A percentile compares a stretch with the other conserved stretches of the same genome.
These are phyloP conservation scores for Dendrophyllia cribrosa DNA, from an alignment of 64 coral and sea anemone genomes.

Conservation along the genomic window DNA sequence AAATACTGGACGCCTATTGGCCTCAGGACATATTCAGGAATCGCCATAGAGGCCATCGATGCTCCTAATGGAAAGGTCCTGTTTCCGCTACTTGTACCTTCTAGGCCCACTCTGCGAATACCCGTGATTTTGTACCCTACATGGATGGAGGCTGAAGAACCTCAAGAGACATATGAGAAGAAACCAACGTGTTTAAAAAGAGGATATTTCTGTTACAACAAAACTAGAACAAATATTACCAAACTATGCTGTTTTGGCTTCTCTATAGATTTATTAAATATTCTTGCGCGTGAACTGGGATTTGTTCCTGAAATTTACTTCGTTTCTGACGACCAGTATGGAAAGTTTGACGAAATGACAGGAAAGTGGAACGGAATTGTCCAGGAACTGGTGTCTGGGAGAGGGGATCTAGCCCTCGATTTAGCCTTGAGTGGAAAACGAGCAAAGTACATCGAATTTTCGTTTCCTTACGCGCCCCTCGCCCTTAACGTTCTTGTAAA, in stretches of 20 bases:
- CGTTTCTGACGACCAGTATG: conserved; percentile 33
- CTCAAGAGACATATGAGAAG: not conserved
- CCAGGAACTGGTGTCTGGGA: not conserved
- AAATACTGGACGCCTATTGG: conserved; percentile 41
- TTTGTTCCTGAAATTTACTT: conserved; percentile 58
- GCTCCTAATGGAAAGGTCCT: not conserved
- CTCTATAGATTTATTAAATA: conserved; percentile 38
- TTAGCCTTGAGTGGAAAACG: not conserved
- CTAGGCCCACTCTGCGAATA: conserved; percentile 27
- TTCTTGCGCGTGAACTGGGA: conserved; percentile 35
- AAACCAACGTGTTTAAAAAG: not conserved
- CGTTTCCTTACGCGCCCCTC: conserved; percentile 31
- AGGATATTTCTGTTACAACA: conserved; percentile 16
- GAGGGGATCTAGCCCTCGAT: conserved; percentile 19
- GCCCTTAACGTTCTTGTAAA: conserved; percentile 39
- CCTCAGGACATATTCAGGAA: conserved; percentile 36
- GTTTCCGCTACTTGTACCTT: not conserved
- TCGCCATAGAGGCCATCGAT: conserved; percentile 39
- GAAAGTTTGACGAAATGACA: not conserved
- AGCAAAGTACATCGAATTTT: conserved; percentile 16
- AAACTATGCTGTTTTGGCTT: conserved; percentile 52
- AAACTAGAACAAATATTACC: not conserved
- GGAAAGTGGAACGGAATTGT: conserved; percentile 49
- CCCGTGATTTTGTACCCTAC: conserved; percentile 40
- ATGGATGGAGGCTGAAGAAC: conserved; percentile 39